Conservation (phyloP, 2,797 vertebrate species). For the Eleutherodactylus coqui region DNA sequence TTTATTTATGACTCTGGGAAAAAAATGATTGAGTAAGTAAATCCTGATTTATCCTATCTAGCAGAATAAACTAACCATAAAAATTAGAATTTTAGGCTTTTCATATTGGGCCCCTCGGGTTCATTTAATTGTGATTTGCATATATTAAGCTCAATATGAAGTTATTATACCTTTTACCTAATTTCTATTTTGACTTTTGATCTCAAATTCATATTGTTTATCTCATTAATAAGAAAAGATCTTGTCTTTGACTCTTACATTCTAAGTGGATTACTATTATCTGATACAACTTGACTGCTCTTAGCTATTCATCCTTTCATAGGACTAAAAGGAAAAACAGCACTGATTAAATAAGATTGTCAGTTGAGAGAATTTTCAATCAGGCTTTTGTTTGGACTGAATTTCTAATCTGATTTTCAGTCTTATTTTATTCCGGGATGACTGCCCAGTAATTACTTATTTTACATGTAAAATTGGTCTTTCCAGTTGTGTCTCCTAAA, state of each 20-base stretch:
- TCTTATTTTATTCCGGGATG: neutral
- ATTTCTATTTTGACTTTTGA: neutral
- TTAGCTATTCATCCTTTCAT: neutral
- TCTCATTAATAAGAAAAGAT: neutral
- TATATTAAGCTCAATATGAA: neutral
- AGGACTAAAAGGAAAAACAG: neutral
- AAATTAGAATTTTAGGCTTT: neutral
- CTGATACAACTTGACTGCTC: neutral
- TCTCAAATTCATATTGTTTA: neutral
- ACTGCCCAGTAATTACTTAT: neutral
- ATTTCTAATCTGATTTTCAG: neutral
- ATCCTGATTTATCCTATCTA: neutral
- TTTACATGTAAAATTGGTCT: neutral
- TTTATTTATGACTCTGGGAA: no score
- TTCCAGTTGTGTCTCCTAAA: neutral
- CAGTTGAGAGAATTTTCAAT: neutral
- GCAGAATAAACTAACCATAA: neutral
- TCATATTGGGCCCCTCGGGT: neutral
- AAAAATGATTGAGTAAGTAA: no score
- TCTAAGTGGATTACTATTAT: constrained; percentile 4
- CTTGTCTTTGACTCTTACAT: constrained; percentile 3
- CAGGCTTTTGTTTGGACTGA: neutral
- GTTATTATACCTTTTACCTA: neutral
- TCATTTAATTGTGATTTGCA: neutral
- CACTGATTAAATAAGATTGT: neutral